A percentile compares a stretch with the other conserved stretches of the same genome.
Evolutionary conservation across 2,888 invertebrate genomes (phyloP).

Genomic region (Hydriomena furcata): DNA sequence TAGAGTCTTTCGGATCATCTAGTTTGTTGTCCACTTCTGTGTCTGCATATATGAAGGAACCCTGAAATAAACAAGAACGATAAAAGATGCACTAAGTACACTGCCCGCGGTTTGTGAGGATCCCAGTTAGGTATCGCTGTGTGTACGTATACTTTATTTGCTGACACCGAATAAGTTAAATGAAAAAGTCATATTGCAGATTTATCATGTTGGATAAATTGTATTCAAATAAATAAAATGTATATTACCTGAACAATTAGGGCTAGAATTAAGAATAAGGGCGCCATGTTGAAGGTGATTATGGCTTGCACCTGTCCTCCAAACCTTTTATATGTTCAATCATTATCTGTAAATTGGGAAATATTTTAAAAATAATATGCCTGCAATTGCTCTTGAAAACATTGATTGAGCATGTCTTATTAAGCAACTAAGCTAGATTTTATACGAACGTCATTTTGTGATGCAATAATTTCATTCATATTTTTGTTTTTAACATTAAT

Average conservation of each 20-base stretch:
- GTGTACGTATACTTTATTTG: too few species aligned
- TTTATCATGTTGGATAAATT: not conserved
- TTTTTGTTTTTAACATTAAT: not conserved
- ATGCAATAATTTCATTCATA: slow-evolving; percentile 5
- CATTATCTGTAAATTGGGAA: slow-evolving; percentile 56
- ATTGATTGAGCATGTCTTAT: slow-evolving; percentile 49
- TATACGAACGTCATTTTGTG: not conserved
- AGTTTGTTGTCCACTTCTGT: slow-evolving; percentile 33
- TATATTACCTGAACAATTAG: slow-evolving; percentile 66
- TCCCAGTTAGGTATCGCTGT: too few species aligned
- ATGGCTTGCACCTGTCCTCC: slow-evolving; percentile 34
- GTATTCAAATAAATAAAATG: slow-evolving; percentile 3
- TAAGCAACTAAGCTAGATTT: slow-evolving; percentile 33
- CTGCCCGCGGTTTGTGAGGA: too few species aligned
- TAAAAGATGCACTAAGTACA: too few species aligned
- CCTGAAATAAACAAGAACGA: too few species aligned
- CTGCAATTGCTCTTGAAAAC: slow-evolving; percentile 34
- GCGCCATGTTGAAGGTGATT: slow-evolving; percentile 58
- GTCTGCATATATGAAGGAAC: slow-evolving; percentile 48
- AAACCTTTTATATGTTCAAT: slow-evolving; percentile 54
- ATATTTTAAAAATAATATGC: slow-evolving; percentile 44
- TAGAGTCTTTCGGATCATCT: slow-evolving; percentile 40
- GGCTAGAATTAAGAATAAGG: slow-evolving; percentile 58
- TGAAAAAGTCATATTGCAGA: too few species aligned
- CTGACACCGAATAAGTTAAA: too few species aligned